Base-by-base conservation (phyloP, 2,888 invertebrate genomes). In the Hypomecis punctinalis region DNA sequence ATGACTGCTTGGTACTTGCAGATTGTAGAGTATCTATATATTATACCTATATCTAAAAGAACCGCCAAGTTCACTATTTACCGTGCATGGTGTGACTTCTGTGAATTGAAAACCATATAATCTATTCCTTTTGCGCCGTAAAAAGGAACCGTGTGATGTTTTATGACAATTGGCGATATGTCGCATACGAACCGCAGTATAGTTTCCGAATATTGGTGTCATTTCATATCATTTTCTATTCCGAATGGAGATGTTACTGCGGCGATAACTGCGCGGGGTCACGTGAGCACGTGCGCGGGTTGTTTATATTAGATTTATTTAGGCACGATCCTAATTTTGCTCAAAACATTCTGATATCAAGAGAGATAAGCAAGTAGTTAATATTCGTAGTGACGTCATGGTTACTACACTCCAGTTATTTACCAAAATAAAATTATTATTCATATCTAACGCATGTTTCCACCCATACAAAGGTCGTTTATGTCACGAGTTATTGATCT, bases 251-350 rank as follows among this genome's bases (percentile, higher is more conserved):
- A 72, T 67, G 66, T 76, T 68, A 64, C 56, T 62, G 71, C 63
- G 61, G 63, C 46, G 69, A 62, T 72, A 73, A 78, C 72, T 73
- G 75, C 63, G 33, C 46, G 64, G 60, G 71, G 74, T 79, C 79
- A 79, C 76, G 78, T 53, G 49, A 79, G 76, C 74, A 72, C 76
- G 75, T 76, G 76, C 74, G 58, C 55, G 23, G 40, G 11, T 46
- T 65, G 64, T 61, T 64, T 66, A 62, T 52, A 67, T 58, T 47
- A 46, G 45, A 37, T 51, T 46, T 8, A 39, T 40, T 48, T 49
- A 35, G 43, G 55, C 23, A 48, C 7, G 13, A 47, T 45, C 11
- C 23, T 51, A 48, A 54, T 67, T 58, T 66, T 68, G 58, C 54
- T 61, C 51, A 63, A 61, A 62, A 66, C 58, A 70, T 60, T 53